Base-by-base conservation (phyloP, 1,140 invertebrate species). In the Heliconius hermathena region DNA sequence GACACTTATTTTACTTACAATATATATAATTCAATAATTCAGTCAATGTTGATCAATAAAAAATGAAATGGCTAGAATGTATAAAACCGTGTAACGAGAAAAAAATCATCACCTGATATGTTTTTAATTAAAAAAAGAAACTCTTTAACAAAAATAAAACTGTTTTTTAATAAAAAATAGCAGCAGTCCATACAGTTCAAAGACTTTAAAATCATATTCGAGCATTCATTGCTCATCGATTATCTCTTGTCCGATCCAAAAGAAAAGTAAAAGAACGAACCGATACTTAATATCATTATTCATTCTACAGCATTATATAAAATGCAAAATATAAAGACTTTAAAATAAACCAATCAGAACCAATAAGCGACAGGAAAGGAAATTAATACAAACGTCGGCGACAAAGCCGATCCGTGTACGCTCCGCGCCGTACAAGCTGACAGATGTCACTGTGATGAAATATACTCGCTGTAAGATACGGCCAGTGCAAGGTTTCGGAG, bases 401-500 rank as follows among this genome's bases (percentile, higher is more conserved):
- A 88, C 89, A 88, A 87, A 90, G 82, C 89, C 84, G 87, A 89
- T 89, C 41, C 85, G 85, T 88, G 88, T 89, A 83, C 83, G 49
- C 83, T 88, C 87, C 88, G 82, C 83, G 57, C 84, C 87, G 88
- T 89, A 83, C 83, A 54, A 81, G 82, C 82, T 88, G 87, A 90
- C 90, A 91, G 85, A 88, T 89, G 90, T 89, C 88, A 82, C 77
- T 71, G 76, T 88, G 83, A 89, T 89, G 88, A 91, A 89, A 91
- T 88, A 90, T 90, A 81, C 60, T 66, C 26, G 26, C 3, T 66
- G 8, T 29, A 66, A 66, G 60, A 66, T 66, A 83, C 82, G 85
- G 29, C 49, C 77, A 38, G 49, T 60, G 26, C 70, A 49, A 54
- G 13, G 73, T 74, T 84, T 83, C 78, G 79, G 74, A 79, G 82